Evolutionary conservation across 2,797 vertebrate species (phyloP).

Genomic region (Enteromius anoplus): DNA sequence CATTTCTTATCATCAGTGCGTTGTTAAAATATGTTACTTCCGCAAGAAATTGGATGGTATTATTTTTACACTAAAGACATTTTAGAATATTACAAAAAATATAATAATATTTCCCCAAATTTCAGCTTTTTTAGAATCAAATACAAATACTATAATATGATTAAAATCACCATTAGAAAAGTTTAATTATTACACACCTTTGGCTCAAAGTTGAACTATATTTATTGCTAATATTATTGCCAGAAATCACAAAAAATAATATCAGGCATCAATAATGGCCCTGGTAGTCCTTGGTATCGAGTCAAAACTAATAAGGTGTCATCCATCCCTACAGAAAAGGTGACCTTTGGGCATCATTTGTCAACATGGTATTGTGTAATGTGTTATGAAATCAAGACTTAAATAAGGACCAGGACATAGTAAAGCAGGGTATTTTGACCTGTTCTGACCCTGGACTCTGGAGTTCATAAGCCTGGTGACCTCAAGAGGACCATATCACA

Average conservation of each 20-base stretch:
- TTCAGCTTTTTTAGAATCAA: not conserved
- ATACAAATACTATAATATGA: not conserved
- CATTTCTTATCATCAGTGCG: not conserved
- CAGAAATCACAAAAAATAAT: not conserved
- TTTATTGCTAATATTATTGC: not conserved
- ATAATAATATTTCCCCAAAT: not conserved
- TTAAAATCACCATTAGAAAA: not conserved
- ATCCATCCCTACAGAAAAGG: not conserved
- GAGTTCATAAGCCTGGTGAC: slow-evolving; percentile 30
- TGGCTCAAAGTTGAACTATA: not conserved
- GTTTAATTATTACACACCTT: not conserved
- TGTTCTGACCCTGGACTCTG: slow-evolving; percentile 5
- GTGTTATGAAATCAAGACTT: not conserved
- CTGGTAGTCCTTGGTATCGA: not conserved
- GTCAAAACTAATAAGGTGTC: not conserved
- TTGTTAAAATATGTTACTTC: not conserved
- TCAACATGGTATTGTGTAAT: not conserved
- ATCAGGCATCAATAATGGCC: not conserved
- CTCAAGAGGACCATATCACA: slow-evolving; percentile 31
- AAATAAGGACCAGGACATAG: not conserved
- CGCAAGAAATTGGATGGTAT: not conserved
- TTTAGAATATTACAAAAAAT: not conserved
- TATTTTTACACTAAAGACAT: not conserved
- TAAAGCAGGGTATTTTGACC: slow-evolving; percentile 25
- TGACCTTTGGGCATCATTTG: not conserved